Base-by-base conservation (phyloP, 2,113 vertebrate species). In the Corapipo altera region DNA sequence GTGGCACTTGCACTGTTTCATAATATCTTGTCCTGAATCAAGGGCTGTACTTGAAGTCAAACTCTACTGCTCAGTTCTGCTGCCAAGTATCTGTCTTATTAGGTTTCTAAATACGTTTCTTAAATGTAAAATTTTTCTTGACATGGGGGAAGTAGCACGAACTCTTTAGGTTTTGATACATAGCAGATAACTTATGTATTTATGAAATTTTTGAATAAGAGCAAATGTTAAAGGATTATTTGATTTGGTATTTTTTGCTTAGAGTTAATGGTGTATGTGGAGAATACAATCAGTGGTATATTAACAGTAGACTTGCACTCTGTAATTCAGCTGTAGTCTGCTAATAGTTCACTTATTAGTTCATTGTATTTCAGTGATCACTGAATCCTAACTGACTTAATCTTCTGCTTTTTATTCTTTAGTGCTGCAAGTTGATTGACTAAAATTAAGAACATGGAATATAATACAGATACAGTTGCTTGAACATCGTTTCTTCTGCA, bases 371-470 rank as follows among this genome's bases (percentile, higher is more conserved):
- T 93, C 41, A 82, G 4, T 67, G 28, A 80, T 91, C 23, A 64
- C 12, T 77, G 86, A 80, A 80, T 75, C 8, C 8, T 92, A 91
- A 93, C 87, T 97, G 88, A 96, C 70, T 77, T 78, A 74, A 77
- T 77, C 20, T 94, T 96, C 59, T 91, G 22, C 39, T 94, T 96
- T 96, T 93, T 82, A 37, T 96, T 93, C 84, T 91, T 84, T 32
- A 94, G 97, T 59, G 88, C 85, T 85, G 61, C 85, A 91, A 94
- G 43, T 49, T 83, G 72, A 90, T 54, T 72, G 73, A 73, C 91
- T 79, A 44, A 79, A 77, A 51, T 69, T 64, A 76, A 95, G 80
- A 73, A 77, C 67, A 24, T 48, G 92, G 93, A 94, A 35, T 81
- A 58, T 46, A 61, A 52, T 46, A 73, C 19, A 93, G 88, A 97